Evolutionary conservation across 2,113 vertebrate genomes (phyloP).

Genomic region (Marcusenius ussheri): DNA sequence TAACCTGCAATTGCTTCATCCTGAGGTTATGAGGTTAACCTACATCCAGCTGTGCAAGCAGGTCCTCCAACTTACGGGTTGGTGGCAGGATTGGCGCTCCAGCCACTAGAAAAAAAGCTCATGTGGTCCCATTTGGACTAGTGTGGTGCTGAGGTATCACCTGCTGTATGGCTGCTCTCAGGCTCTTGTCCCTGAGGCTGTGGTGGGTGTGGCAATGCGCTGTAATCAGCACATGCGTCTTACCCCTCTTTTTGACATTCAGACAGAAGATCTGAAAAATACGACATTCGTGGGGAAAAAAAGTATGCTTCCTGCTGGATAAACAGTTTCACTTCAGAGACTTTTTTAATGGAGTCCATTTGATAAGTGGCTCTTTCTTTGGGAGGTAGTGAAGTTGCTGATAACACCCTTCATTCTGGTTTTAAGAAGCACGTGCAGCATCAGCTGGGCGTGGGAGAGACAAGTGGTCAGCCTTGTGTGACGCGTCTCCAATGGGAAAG

Average conservation of each 20-base stretch:
- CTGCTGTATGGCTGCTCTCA: too few species aligned
- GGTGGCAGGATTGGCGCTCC: too few species aligned
- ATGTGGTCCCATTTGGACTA: too few species aligned
- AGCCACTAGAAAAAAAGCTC: too few species aligned
- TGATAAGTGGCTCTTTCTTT: not conserved
- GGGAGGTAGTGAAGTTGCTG: not conserved
- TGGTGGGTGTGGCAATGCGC: too few species aligned
- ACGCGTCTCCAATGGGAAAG: not conserved
- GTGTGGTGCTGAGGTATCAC: too few species aligned
- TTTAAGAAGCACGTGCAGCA: not conserved
- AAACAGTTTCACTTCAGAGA: not conserved
- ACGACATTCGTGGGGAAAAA: not conserved
- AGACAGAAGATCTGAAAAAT: not conserved
- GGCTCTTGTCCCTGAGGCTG: too few species aligned
- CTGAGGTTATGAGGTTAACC: too few species aligned
- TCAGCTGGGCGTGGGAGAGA: not conserved
- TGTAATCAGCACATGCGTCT: too few species aligned
- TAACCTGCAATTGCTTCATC: too few species aligned
- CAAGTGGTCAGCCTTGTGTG: not conserved
- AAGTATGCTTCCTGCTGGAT: not conserved
- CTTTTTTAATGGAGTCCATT: not conserved
- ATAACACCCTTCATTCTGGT: not conserved
- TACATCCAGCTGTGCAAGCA: too few species aligned
- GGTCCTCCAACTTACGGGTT: too few species aligned
- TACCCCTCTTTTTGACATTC: not conserved